These are phyloP conservation scores for Cephalopterus ornatus DNA, from an alignment of 2,113 vertebrate species.

Conservation along the genomic window DNA sequence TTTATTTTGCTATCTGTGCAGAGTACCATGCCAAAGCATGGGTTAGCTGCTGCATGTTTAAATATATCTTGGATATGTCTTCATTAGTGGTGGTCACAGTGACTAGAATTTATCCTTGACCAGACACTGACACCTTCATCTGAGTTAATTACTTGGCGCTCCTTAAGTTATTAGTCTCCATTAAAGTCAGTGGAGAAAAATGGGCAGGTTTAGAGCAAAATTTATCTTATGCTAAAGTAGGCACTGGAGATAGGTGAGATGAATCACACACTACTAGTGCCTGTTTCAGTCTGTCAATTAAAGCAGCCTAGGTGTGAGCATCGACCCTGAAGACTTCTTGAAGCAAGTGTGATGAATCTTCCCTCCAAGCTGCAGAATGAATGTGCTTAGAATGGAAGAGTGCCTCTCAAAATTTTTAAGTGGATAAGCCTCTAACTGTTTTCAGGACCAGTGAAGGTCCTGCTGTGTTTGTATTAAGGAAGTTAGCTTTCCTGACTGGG, in stretches of 20 bases:
- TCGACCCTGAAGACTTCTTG: neutral
- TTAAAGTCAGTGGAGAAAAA: constrained; percentile 45
- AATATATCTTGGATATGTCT: neutral
- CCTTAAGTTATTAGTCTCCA: neutral
- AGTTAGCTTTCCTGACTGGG: neutral
- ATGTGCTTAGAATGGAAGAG: neutral
- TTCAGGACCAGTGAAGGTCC: neutral
- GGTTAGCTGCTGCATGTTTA: neutral
- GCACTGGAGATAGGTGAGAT: constrained; percentile 9
- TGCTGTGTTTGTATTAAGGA: neutral
- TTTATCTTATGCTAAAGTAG: constrained; percentile 34
- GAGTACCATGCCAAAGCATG: neutral
- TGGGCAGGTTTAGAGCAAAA: neutral
- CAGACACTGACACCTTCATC: neutral
- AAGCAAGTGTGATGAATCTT: neutral
- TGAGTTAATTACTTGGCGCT: neutral
- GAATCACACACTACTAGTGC: neutral
- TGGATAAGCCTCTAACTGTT: neutral
- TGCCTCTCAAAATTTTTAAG: neutral
- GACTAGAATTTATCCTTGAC: constrained; percentile 40
- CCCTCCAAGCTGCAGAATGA: neutral
- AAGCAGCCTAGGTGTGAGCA: neutral
- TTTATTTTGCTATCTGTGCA: neutral
- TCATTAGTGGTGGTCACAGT: constrained; percentile 1
- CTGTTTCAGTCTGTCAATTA: constrained; percentile 13